A percentile compares a stretch with the other conserved stretches of the same genome.
Conservation (phyloP, 2,888 invertebrate species). For the Tenthredo amoena region DNA sequence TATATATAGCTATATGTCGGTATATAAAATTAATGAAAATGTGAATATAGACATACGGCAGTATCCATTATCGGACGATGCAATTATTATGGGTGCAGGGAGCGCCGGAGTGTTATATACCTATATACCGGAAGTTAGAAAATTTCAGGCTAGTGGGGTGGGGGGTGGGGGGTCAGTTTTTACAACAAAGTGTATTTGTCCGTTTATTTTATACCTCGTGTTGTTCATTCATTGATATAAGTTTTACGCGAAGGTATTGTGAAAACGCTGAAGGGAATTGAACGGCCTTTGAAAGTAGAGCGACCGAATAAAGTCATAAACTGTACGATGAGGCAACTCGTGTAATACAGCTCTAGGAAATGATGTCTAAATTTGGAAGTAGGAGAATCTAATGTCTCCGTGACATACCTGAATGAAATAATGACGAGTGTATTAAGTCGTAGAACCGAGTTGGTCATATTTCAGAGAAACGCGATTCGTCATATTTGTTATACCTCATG, state of each 20-base stretch:
- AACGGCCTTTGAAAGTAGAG: not conserved
- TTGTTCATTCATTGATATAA: not conserved
- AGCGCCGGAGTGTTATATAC: not conserved
- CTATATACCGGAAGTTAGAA: constrained; percentile 30
- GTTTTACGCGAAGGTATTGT: not conserved
- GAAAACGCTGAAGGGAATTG: not conserved
- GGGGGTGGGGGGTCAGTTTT: not conserved
- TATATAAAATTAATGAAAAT: constrained; percentile 1
- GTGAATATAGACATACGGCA: not conserved
- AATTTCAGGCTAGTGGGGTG: not conserved
- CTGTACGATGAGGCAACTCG: not conserved
- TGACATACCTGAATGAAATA: not conserved
- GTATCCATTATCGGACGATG: constrained; percentile 43
- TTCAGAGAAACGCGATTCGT: constrained; percentile 12
- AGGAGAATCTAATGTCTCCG: not conserved
- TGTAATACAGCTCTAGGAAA: not conserved
- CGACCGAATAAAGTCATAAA: constrained; percentile 19
- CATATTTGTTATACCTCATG: not conserved
- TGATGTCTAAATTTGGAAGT: constrained; percentile 28
- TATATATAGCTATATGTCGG: no score
- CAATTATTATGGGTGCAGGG: constrained; percentile 35
- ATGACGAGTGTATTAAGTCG: not conserved
- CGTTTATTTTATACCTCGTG: not conserved
- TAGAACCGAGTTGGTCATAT: not conserved
- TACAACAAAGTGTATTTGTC: constrained; percentile 18